phyloP scores from a whole-genome alignment of 2,888 invertebrate species.

The Spodoptera picta region DNA sequence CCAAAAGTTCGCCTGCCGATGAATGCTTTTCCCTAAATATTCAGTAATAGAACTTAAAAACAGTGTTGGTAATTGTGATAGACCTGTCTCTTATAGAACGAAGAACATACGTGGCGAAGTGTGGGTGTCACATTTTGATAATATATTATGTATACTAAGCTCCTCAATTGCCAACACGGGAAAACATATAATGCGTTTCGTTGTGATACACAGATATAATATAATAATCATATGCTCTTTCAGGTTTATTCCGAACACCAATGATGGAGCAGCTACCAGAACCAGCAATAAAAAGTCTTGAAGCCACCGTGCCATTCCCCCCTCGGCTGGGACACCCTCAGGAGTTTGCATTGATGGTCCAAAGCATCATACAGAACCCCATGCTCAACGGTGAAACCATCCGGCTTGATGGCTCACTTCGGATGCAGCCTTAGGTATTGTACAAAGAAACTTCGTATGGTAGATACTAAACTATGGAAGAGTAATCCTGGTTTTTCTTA shows the following conservation, averaged over 20 bases:
- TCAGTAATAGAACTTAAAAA: no score
- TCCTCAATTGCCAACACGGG: no score
- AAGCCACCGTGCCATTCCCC: slow-evolving; percentile 87
- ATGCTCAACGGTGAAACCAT: slow-evolving; percentile 89
- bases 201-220: no score
- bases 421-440: slow-evolving; percentile 86
- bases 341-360: slow-evolving; percentile 87
- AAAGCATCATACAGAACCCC: slow-evolving; percentile 88
- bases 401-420: slow-evolving; percentile 87
- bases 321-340: slow-evolving; percentile 85
- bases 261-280: slow-evolving; percentile 84
- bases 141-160: no score
- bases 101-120: no score
- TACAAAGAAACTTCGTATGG: slow-evolving; percentile 11
- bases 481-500: neutral
- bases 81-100: no score
- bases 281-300: slow-evolving; percentile 83
- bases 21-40: no score
- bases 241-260: slow-evolving; percentile 89
- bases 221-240: slow-evolving; percentile 17
- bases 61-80: no score
- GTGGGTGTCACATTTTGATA: no score
- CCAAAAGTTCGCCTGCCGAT: no score
- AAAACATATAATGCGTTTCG: no score
- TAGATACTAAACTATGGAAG: slow-evolving; percentile 6